Evolutionary conservation across 2,113 vertebrate genomes (phyloP).

Genomic region (Felis chaus): DNA sequence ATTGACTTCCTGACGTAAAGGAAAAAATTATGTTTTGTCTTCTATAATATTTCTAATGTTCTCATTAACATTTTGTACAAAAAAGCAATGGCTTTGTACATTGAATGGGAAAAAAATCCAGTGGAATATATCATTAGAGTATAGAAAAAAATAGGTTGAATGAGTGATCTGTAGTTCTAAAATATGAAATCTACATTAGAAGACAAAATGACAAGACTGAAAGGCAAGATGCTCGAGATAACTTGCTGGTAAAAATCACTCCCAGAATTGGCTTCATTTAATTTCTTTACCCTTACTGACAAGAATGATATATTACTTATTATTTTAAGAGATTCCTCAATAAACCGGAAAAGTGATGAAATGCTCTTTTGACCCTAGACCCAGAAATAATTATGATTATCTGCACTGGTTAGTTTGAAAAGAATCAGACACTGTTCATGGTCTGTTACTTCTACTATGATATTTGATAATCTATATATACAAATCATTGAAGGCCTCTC

Average conservation of each 20-base stretch:
- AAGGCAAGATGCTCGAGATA: constrained; percentile 78
- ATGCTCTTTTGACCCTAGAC: constrained; percentile 81
- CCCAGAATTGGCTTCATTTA: constrained; percentile 82
- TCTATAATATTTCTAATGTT: not conserved
- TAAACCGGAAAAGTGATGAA: constrained; percentile 81
- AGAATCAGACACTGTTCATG: constrained; percentile 78
- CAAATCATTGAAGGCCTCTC: constrained; percentile 82
- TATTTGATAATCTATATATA: constrained; percentile 84
- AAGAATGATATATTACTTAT: constrained; percentile 84
- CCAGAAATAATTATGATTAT: constrained; percentile 86
- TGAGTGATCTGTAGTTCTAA: constrained; percentile 54
- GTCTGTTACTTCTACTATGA: constrained; percentile 82
- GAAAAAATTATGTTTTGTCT: not conserved
- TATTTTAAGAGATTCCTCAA: constrained; percentile 83
- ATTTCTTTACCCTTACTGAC: constrained; percentile 82
- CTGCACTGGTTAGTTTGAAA: constrained; percentile 85
- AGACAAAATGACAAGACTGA: constrained; percentile 71
- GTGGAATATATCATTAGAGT: constrained; percentile 19
- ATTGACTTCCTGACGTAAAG: not conserved
- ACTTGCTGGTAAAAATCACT: constrained; percentile 81
- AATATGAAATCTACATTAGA: constrained; percentile 65
- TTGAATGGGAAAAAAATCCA: constrained; percentile 51
- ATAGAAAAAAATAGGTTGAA: constrained; percentile 60
- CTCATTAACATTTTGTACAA: constrained; percentile 64
- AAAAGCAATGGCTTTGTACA: not conserved